Evolutionary conservation across 2,113 vertebrate genomes (phyloP), one percentile per base, ranked within the genome.

Genomic region (Monopterus albus): DNA sequence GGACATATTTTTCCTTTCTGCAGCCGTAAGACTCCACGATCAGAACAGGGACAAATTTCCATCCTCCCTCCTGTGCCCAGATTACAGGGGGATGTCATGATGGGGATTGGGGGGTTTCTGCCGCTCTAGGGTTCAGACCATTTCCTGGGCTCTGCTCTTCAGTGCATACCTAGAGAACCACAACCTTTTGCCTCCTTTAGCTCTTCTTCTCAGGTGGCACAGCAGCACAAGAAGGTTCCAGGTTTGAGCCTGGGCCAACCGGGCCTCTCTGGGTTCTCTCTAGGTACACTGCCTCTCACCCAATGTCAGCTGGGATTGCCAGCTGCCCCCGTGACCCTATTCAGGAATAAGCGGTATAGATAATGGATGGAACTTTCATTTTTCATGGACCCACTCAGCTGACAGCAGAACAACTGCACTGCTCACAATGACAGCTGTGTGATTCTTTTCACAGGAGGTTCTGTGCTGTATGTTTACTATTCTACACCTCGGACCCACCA

Each of bases 171-270:
- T 70, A 23, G 76, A 70, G 76, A 78, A 18, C 36, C 40, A 76
- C 66, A 77, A 72, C 58, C 39, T 75, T 51, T 21, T 49, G 46
- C 35, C 61, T 57, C 60, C 39, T 72, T 85, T 63, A 67, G 77
- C 57, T 67, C 67, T 79, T 60, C 74, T 79, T 88, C 85, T 87
- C 26, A n/a, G n/a, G n/a, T n/a, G n/a, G n/a, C n/a, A n/a, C n/a
- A n/a, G n/a, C n/a, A n/a, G n/a, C n/a, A n/a, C n/a, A n/a, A n/a
- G n/a, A n/a, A n/a, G n/a, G n/a, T n/a, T n/a, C n/a, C n/a, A n/a
- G n/a, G n/a, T n/a, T n/a, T n/a, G n/a, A n/a, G n/a, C n/a, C n/a
- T n/a, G n/a, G n/a, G n/a, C n/a, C n/a, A n/a, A n/a, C n/a, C n/a
- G n/a, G n/a, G n/a, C n/a, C n/a, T n/a, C n/a, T n/a, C n/a, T n/a